Base-by-base conservation (phyloP, 35 echinoderm and acorn worm genomes). In the Heliocidaris tuberculata region DNA sequence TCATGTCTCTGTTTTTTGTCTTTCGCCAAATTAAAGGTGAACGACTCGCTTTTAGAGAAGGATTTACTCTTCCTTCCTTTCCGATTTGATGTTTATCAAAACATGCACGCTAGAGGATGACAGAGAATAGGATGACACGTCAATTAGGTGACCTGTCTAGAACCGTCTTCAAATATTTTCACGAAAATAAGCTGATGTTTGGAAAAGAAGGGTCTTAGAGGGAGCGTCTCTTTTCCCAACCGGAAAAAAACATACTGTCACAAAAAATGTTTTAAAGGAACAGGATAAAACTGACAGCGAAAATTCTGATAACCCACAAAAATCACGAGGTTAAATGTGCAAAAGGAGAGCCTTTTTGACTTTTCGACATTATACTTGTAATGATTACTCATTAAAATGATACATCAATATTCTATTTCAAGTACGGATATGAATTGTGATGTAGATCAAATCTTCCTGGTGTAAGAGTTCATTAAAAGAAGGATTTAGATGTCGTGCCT, bases 111-210 rank as follows among this genome's bases (percentile, higher is more conserved):
- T 21, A 7, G 27, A n/a, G 5, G 65, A 78, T 0, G 27, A 78
- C 3, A 78, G 65, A 19, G 65, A 78, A 78, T 78, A 78, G 27
- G 27, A 24, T 27, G 65, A n/a, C 21, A 6, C 65, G 65, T 78
- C 65, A 78, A 78, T 78, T 78, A 78, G 65, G 7, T 78, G 65
- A 78, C 15, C 15, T 27, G 27, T 21, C 15, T 78, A 27, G 65
- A 78, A 78, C 65, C 65, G 65, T 78, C 65, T 78, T 19, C 65
- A 78, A 78, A 78, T 78, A 78, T 78, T n/a, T 78, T 78, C 65
- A n/a, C 65, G 27, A 78, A 29, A 78, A 78, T 78, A 78, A 19
- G 65, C 21, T 27, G 65, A 78, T 78, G 65, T 78, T 78, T 78
- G 65, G 17, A 71, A 78, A 78, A 78, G 65, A 78, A 78, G 65